Base-by-base conservation (phyloP, 2,113 vertebrate genomes). In the Laticauda colubrina region DNA sequence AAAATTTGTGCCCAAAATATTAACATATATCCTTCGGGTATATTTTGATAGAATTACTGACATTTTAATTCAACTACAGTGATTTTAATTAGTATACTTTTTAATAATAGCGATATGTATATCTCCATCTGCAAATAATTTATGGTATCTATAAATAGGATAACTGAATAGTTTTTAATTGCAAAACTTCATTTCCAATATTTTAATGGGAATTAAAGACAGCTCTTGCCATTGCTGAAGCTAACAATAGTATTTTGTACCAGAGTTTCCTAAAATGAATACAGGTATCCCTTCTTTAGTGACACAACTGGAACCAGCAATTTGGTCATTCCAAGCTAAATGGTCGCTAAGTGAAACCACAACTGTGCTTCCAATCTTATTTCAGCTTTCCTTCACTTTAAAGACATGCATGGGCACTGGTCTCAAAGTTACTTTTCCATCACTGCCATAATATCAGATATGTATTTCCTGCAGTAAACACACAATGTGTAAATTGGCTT, bases 41-140 rank as follows among this genome's bases (percentile, higher is more conserved):
- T 93, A 45, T 64, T 81, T 94, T 92, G 24, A 8, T 87, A 53
- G 64, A 53, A 85, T 93, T 95, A 91, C 18, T 92, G 92, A 93
- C 93, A 69, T 10, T 85, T 91, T 43, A 89, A 54, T 26, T 91
- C 55, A 43, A 43, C 23, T 43, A 9, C 18, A 85, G 24, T 75
- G 34, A 85, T 64, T 20, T 92, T 89, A 59, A 87, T 92, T 90
- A 69, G 45, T 54, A 88, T n/a, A 39, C 51, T 39, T 87, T 34
- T 15, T 81, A 54, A 81, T 59, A 93, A 92, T 39, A 59, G 26
- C 12, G 20, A 88, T 81, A 48, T n/a, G 14, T 48, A 29, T 86
- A 24, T 69, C 48, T 24, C 23, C 45, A 88, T 75, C 45, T 92
- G 2, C 34, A 29, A 43, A 85, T 86, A 88, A 92, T 45, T 89